These are phyloP conservation scores for Caretta caretta DNA, from an alignment of 2,113 vertebrate species.

Conservation along the genomic window DNA sequence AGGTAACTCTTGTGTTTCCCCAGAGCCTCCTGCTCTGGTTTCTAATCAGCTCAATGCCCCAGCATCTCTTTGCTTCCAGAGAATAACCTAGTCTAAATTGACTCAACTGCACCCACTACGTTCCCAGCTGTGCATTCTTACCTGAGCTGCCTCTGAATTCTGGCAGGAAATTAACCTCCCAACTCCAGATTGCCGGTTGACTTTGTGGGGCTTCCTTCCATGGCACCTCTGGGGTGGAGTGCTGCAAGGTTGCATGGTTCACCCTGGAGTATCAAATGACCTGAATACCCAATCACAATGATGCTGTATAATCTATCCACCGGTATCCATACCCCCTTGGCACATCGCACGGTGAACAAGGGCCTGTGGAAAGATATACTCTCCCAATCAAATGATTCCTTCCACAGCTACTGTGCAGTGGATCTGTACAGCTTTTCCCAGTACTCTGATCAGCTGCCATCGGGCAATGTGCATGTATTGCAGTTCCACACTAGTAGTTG, in stretches of 20 bases:
- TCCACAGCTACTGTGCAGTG: background rate
- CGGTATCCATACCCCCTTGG: background rate
- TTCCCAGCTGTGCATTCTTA: too few species aligned
- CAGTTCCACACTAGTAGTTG: slow-evolving; percentile 7
- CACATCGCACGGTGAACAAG: background rate
- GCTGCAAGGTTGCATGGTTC: background rate
- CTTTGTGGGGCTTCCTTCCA: background rate
- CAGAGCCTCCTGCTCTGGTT: too few species aligned
- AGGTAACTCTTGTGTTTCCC: too few species aligned
- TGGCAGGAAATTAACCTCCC: background rate
- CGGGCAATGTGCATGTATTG: background rate
- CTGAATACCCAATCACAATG: background rate
- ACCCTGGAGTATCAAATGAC: background rate
- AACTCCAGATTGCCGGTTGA: background rate
- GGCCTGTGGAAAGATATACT: background rate
- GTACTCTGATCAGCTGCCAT: background rate
- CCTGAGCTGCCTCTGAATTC: background rate
- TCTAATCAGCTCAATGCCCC: too few species aligned
- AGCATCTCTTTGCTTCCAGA: too few species aligned
- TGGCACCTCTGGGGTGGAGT: background rate
- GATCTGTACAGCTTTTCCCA: background rate
- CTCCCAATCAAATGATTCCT: background rate
- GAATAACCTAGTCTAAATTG: too few species aligned
- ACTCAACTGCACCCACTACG: too few species aligned
- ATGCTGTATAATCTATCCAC: background rate